A percentile compares a stretch with the other conserved stretches of the same genome.
phyloP scores from a whole-genome alignment of 2,113 vertebrate species.

The Eretmodus cyanostictus region DNA sequence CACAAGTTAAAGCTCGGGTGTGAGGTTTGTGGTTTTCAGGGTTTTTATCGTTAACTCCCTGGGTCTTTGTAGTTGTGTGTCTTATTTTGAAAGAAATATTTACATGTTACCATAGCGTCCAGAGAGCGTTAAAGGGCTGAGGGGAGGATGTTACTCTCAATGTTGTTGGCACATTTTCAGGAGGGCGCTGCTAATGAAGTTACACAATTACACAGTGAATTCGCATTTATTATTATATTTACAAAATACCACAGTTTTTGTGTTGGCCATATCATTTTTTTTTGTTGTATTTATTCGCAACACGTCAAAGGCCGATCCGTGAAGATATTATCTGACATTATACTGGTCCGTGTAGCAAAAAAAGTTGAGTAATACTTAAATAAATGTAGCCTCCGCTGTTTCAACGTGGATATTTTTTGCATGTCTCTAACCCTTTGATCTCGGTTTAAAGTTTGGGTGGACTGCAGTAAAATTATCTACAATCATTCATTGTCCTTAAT shows the following conservation, averaged over 20 bases:
- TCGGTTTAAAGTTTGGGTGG: neutral
- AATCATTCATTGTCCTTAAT: neutral
- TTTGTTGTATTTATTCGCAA: neutral
- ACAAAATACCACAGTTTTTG: fast-evolving
- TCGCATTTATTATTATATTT: neutral
- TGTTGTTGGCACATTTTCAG: neutral
- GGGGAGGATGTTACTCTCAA: neutral
- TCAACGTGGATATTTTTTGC: neutral
- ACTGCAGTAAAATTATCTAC: neutral
- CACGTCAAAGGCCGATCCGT: neutral
- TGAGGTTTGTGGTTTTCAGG: neutral
- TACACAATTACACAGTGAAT: neutral
- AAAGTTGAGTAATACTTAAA: neutral
- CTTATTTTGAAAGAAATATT: neutral
- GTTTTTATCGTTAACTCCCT: neutral
- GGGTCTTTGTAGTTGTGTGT: neutral
- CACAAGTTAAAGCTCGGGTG: neutral
- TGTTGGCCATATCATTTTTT: fast-evolving
- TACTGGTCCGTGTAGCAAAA: neutral
- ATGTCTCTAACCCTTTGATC: fast-evolving
- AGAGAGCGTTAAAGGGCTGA: neutral
- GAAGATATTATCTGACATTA: neutral
- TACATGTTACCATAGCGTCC: neutral
- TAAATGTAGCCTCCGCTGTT: neutral
- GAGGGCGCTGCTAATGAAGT: neutral